Percentiles rank a stretch among this genome's conserved stretches.
Evolutionary conservation across 2,888 invertebrate genomes (phyloP).

Genomic region (Alcis repandata): DNA sequence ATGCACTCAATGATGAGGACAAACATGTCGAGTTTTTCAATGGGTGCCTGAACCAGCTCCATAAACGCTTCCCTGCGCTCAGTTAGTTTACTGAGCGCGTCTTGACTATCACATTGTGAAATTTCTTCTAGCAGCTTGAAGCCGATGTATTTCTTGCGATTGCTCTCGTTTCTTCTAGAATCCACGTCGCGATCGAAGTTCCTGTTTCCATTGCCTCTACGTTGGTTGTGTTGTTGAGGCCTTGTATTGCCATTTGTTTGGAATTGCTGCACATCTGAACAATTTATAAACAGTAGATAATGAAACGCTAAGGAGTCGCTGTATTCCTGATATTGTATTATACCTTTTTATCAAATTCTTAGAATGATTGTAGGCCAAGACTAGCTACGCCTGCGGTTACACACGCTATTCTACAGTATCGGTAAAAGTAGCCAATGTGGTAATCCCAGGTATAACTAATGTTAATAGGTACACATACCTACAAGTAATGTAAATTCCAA

Average conservation of each 20-base stretch:
- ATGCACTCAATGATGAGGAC: constrained; percentile 73
- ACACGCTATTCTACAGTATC: too few species aligned
- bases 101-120: constrained; percentile 61
- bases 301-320: background rate
- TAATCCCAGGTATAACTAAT: too few species aligned
- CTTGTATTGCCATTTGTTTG: constrained; percentile 5
- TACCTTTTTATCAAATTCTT: background rate
- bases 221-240: constrained; percentile 1
- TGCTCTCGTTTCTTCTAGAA: constrained; percentile 10
- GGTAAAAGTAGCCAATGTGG: too few species aligned
- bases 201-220: constrained; percentile 11
- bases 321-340: too few species aligned
- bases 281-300: background rate
- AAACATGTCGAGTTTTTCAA: constrained; percentile 65
- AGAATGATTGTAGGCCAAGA: background rate
- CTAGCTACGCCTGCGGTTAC: too few species aligned
- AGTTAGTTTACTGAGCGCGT: constrained; percentile 66
- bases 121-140: constrained; percentile 68
- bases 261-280: background rate
- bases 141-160: constrained; percentile 42
- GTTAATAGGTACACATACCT: too few species aligned
- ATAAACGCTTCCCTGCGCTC: constrained; percentile 64
- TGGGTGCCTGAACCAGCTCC: constrained; percentile 61
- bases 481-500: too few species aligned
- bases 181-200: constrained; percentile 8